A percentile compares a stretch with the other conserved stretches of the same genome.
These are phyloP conservation scores for Drosophila bocki DNA, from an alignment of 1,140 invertebrate genomes.

Conservation along the genomic window DNA sequence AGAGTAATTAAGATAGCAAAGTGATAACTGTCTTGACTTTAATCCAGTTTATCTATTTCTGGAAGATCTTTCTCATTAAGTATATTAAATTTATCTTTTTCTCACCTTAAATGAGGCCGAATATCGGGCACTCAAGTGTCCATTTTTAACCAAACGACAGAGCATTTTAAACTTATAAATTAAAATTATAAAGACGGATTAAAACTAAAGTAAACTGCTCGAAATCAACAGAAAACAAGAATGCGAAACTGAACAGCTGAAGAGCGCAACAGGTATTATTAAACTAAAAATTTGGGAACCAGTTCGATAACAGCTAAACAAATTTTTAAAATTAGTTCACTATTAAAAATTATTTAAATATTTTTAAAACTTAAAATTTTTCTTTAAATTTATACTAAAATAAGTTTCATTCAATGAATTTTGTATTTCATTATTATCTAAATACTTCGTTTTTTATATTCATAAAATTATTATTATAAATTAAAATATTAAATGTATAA, in stretches of 20 bases:
- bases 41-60: background rate
- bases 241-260: constrained; percentile 26
- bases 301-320: constrained; percentile 1
- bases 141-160: constrained; percentile 10
- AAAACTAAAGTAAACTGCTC: constrained; percentile 19
- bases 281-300: background rate
- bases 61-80: background rate
- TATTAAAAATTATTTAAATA: no score
- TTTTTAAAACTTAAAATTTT: no score
- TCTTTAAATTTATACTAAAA: no score
- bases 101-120: constrained; percentile 20
- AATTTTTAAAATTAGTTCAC: background rate
- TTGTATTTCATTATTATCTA: no score
- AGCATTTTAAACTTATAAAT: constrained; percentile 30
- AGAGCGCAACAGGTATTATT: constrained; percentile 22
- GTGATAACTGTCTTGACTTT: background rate
- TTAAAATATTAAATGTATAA: no score
- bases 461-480: no score
- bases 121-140: constrained; percentile 4
- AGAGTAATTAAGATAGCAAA: constrained; percentile 6
- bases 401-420: no score
- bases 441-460: no score
- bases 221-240: constrained; percentile 17
- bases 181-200: constrained; percentile 23
- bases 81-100: background rate